Evolutionary conservation across 2,888 invertebrate genomes (phyloP), one percentile per base, ranked within the genome.

Genomic region (Cryptocephalus primarius): DNA sequence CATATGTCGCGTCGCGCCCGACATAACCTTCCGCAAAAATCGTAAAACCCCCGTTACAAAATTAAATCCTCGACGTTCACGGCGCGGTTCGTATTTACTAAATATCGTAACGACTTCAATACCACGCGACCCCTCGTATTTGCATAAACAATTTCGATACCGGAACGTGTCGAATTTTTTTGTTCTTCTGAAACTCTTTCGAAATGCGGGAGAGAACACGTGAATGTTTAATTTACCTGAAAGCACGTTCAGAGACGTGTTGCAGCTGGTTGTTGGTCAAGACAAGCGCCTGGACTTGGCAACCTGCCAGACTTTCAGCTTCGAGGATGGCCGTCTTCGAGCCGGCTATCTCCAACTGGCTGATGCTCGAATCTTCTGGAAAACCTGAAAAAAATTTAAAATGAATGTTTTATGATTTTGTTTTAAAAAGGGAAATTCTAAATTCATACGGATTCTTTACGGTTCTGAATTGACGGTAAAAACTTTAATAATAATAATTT

Each of bases 231-330:
- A 22, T 22, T 4, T 72, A 90, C 89, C 83, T 80, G 67, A 90
- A 83, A 59, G 88, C 83, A 67, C 83, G 80, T 55, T 83, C 82
- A 53, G 85, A 85, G 65, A 90, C 82, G 69, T 80, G 80, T 69
- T 84, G 81, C 61, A 90, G 77, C 71, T 82, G 81, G 73, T 90
- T 89, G 72, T 86, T 88, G 73, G 87, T 83, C 66, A 90, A 72
- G 61, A 88, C 83, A 55, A 90, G 75, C 48, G 88, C 85, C 69
- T 89, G 88, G 55, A 89, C 76, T 62, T 80, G 77, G 60, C 83
- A 74, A 54, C 83, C 83, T 55, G 83, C 84, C 62, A 88, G 75
- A 51, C 85, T 85, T 66, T 88, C 88, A 62, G 86, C 84, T 60
- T 89, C 85, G 61, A 90, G 75, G 57, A 83, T 79, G 70, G 86